phyloP scores from a whole-genome alignment of 1,140 invertebrate species.

The Scaptomyza hsui region DNA sequence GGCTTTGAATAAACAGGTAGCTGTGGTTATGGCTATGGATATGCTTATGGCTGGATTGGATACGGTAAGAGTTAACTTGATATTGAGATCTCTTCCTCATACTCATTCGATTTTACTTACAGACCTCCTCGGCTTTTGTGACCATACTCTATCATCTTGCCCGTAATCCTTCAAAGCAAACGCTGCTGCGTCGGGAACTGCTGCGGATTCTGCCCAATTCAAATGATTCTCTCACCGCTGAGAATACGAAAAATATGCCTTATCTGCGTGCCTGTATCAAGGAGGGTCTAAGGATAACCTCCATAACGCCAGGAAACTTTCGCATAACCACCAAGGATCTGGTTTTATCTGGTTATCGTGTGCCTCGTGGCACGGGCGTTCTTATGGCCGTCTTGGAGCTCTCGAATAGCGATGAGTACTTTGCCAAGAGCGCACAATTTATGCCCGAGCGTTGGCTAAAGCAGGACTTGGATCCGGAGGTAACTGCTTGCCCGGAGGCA shows the following conservation, averaged over 20 bases:
- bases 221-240: slow-evolving; percentile 73
- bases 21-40: slow-evolving; percentile 88
- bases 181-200: slow-evolving; percentile 85
- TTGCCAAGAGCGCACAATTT: slow-evolving; percentile 88
- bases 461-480: not conserved
- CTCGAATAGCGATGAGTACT: slow-evolving; percentile 85
- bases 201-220: slow-evolving; percentile 59
- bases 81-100: too few species aligned
- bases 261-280: slow-evolving; percentile 86
- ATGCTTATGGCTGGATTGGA: slow-evolving; percentile 91
- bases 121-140: slow-evolving; percentile 66
- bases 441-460: slow-evolving; percentile 91
- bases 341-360: slow-evolving; percentile 90
- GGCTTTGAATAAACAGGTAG: slow-evolving; percentile 86
- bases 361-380: slow-evolving; percentile 89
- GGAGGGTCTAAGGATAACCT: slow-evolving; percentile 90
- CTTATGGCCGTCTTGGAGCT: slow-evolving; percentile 62
- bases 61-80: slow-evolving; percentile 85
- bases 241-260: slow-evolving; percentile 81
- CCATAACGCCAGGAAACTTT: slow-evolving; percentile 93
- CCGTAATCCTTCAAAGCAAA: slow-evolving; percentile 85
- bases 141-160: slow-evolving; percentile 81
- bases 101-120: not conserved
- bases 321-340: slow-evolving; percentile 90
- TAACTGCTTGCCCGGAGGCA: slow-evolving; percentile 77